A percentile compares a stretch with the other conserved stretches of the same genome.
phyloP scores from a whole-genome alignment of 2,113 vertebrate species.

The Tenebrosternarchus preto region DNA sequence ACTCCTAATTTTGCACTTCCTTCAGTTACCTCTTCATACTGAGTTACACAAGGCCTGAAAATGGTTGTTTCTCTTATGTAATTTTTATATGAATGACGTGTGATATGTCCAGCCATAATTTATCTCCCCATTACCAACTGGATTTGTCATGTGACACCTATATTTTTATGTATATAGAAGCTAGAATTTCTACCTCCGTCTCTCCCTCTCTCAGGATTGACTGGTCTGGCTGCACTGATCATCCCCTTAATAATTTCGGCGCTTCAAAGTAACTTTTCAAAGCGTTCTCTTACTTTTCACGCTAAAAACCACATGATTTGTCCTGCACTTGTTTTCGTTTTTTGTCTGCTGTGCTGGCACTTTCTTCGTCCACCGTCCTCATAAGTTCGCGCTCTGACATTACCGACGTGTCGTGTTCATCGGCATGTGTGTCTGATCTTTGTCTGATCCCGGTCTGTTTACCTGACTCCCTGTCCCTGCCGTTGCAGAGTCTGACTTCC shows the following conservation, averaged over 20 bases:
- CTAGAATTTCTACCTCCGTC: background rate
- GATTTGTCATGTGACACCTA: background rate
- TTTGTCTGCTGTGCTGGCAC: background rate
- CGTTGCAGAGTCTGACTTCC: conserved; percentile 81
- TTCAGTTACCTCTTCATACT: background rate
- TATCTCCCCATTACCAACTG: background rate
- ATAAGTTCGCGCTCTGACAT: background rate
- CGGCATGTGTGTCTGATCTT: conserved; percentile 30
- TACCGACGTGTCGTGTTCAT: conserved; percentile 20
- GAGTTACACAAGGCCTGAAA: background rate
- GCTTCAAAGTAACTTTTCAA: too few relatives aligned
- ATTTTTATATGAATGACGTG: background rate
- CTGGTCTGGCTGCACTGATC: too few relatives aligned
- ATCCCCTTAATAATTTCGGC: too few relatives aligned
- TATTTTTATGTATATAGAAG: background rate
- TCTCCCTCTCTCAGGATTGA: too few relatives aligned
- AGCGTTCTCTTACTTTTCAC: background rate
- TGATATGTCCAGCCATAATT: background rate
- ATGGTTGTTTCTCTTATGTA: background rate
- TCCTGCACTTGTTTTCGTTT: background rate
- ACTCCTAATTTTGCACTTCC: background rate
- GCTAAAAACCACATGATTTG: background rate
- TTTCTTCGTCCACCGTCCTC: background rate
- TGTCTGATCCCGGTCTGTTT: conserved; percentile 48
- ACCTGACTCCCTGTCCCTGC: conserved; percentile 66